These are phyloP conservation scores for Brachionus rotundiformis DNA, from an alignment of 1,140 invertebrate genomes.

Conservation along the genomic window DNA sequence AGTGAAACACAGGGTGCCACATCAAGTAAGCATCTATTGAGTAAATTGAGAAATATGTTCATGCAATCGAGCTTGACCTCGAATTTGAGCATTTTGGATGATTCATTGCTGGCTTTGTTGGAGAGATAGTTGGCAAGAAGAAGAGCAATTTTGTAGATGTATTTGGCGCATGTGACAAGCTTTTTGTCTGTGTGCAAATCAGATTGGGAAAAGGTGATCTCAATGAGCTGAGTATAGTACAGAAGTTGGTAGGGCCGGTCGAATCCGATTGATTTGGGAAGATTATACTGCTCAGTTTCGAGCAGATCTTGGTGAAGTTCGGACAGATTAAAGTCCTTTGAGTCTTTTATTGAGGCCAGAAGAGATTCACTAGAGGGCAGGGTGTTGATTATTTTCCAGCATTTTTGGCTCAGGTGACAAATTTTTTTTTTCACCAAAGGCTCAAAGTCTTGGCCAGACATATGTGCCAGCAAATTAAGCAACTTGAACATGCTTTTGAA, in stretches of 20 bases:
- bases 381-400: slow-evolving; percentile 22
- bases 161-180: neutral
- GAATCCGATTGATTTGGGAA: neutral
- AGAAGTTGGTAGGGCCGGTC: neutral
- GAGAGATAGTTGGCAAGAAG: neutral
- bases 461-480: neutral
- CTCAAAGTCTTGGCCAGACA: neutral
- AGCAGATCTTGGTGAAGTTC: neutral
- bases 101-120: neutral
- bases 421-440: neutral
- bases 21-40: neutral
- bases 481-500: slow-evolving; percentile 40
- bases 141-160: neutral
- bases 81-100: neutral
- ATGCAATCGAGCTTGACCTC: neutral
- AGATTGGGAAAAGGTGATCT: neutral
- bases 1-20: too few relatives aligned
- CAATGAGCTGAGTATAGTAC: neutral
- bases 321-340: neutral
- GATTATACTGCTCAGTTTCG: neutral
- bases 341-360: neutral
- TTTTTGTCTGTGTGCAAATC: neutral
- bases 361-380: neutral
- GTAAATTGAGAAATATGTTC: neutral
- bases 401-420: neutral